Base-by-base conservation (phyloP, 2,113 vertebrate genomes). In the Scomber colias region DNA sequence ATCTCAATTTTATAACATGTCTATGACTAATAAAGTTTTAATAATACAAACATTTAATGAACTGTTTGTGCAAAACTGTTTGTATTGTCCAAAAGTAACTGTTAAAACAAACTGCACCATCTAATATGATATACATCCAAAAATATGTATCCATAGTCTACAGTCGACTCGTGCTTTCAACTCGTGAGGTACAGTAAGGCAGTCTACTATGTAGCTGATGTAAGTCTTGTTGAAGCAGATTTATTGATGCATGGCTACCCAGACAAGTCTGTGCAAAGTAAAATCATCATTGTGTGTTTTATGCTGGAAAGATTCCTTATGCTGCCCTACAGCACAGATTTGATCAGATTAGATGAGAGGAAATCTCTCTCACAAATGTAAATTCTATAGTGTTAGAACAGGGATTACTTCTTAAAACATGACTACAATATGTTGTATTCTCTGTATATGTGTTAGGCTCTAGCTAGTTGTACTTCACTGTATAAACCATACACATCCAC, bases 181-280 rank as follows among this genome's bases (percentile, higher is more conserved):
- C 24, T 27, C 24, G 1, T 67, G 16, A 19, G 11, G 49, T 40
- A 35, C 40, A 44, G 31, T 17, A 61, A 45, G 11, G 50, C 62
- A 56, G 49, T 15, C 17, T 40, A 9, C 35, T 40, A 31, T 82
- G 17, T 45, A 48, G 67, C 55, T 19, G 21, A 17, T 75, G 4
- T 65, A 75, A 50, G 72, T 65, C 74, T 62, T 91, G 67, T 70
- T 77, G 49, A 19, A 71, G 67, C 82, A 75, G 31, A 79, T 67
- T 68, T 46, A 48, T 24, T 50, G 30, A 45, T 17, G 13, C 3
- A 3, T 56, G 17, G 48, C 5, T 56, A 69, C 44, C 50, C n/a
- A 57, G 77, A 21, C 76, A 83, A 70, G 79, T 83, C 87, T 82
- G 64, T 65, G 51, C 85, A 84, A 24, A 46, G 50, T 44, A 31